Evolutionary conservation across 2,888 invertebrate species (phyloP).

Genomic region (Nesidiocoris tenuis): DNA sequence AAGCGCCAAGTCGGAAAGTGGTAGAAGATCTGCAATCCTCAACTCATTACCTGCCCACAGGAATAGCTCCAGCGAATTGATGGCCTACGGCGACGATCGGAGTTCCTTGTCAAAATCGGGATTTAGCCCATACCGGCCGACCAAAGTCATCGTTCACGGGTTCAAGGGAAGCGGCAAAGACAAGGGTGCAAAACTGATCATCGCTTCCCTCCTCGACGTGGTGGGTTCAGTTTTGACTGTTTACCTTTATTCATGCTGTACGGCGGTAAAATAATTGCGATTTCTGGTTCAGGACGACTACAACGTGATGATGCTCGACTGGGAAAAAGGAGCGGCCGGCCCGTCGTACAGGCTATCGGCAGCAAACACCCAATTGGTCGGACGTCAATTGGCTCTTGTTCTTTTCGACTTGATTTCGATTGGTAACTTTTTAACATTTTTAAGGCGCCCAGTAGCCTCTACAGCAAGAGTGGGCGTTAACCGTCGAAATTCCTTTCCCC

Average conservation of each 20-base stretch:
- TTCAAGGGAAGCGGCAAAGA: constrained; percentile 61
- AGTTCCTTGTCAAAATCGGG: constrained; percentile 56
- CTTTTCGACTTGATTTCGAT: constrained; percentile 57
- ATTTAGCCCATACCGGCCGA: constrained; percentile 56
- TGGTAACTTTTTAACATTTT: constrained; percentile 50
- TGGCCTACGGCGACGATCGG: constrained; percentile 58
- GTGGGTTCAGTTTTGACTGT: constrained; percentile 54
- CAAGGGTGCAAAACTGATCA: constrained; percentile 56
- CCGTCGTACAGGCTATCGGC: constrained; percentile 61
- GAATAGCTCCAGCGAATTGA: constrained; percentile 48
- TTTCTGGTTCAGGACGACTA: constrained; percentile 57
- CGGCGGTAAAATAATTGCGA: background rate
- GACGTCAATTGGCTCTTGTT: constrained; percentile 60
- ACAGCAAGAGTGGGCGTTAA: too few species aligned
- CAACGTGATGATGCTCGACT: constrained; percentile 61
- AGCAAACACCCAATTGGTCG: constrained; percentile 63
- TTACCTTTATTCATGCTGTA: background rate
- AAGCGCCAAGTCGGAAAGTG: too few species aligned
- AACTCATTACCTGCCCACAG: constrained; percentile 48
- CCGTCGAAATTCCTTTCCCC: too few species aligned
- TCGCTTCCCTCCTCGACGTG: constrained; percentile 57
- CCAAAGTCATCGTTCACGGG: constrained; percentile 62
- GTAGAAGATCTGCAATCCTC: too few species aligned
- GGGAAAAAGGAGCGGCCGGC: constrained; percentile 61
- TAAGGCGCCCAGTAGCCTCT: too few species aligned